These are phyloP conservation scores for Neocloeon triangulifer DNA, from an alignment of 1,140 invertebrate genomes.

Conservation along the genomic window DNA sequence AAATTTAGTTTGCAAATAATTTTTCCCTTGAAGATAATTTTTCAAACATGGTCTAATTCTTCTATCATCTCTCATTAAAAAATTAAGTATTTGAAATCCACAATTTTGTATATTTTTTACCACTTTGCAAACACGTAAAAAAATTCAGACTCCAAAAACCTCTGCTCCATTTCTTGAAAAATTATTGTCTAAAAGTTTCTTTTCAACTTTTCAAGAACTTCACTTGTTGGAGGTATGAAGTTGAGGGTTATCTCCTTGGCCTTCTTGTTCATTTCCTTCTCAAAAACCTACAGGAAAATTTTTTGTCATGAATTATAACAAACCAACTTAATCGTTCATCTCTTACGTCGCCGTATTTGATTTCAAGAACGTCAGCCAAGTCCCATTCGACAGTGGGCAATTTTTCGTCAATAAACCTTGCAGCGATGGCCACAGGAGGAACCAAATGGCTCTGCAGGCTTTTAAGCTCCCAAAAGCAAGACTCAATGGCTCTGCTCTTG, in stretches of 20 bases:
- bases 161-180: no score
- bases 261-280: conserved; percentile 33
- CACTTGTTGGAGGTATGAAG: conserved; percentile 32
- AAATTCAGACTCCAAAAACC: no score
- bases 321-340: neutral
- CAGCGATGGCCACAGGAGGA: conserved; percentile 36
- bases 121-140: no score
- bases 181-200: no score
- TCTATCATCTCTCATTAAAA: no score
- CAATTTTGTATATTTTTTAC: no score
- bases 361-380: conserved; percentile 31
- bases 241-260: conserved; percentile 32
- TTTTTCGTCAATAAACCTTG: conserved; percentile 40
- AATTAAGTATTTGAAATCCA: no score
- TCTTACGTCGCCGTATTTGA: conserved; percentile 27
- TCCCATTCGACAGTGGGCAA: conserved; percentile 43
- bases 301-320: neutral
- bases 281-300: conserved; percentile 26
- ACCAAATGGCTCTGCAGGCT: conserved; percentile 50
- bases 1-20: no score
- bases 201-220: no score
- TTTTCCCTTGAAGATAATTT: no score
- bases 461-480: conserved; percentile 79
- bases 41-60: no score
- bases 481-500: conserved; percentile 55